Conservation (phyloP, 2,888 invertebrate species). For the Drosophila cyrtoloma region DNA sequence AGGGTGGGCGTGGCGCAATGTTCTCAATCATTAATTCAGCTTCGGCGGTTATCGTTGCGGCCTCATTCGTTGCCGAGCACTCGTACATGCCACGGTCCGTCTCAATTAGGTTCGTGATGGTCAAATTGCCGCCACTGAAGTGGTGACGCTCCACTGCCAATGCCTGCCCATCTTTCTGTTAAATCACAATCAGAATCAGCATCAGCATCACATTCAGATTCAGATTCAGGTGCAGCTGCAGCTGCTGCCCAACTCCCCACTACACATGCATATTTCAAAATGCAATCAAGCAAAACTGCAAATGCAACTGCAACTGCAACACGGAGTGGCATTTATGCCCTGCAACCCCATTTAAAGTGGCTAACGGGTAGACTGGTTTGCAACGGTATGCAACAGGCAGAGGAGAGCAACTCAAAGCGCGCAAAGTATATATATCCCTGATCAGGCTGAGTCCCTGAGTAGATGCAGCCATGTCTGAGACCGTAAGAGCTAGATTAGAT, state of each 20-base stretch:
- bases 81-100: slow-evolving; percentile 95
- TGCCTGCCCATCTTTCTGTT: slow-evolving; percentile 90
- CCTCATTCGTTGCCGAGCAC: slow-evolving; percentile 94
- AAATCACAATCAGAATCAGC: slow-evolving; percentile 31
- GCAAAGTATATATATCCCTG: not conserved
- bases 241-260: slow-evolving; percentile 3
- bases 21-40: slow-evolving; percentile 94
- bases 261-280: slow-evolving; percentile 67
- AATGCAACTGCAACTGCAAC: slow-evolving; percentile 7
- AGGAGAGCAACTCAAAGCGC: not conserved
- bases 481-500: not conserved
- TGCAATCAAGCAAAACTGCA: slow-evolving; percentile 67
- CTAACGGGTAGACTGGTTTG: not conserved
- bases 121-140: slow-evolving; percentile 92
- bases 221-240: slow-evolving; percentile 1
- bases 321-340: not conserved
- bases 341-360: not conserved
- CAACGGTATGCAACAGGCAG: not conserved
- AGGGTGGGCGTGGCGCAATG: slow-evolving; percentile 95
- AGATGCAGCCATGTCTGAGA: not conserved
- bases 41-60: slow-evolving; percentile 92
- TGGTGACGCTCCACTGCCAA: slow-evolving; percentile 89
- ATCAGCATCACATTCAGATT: slow-evolving; percentile 11
- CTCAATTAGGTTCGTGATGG: slow-evolving; percentile 92
- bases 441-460: not conserved